phyloP scores from a whole-genome alignment of 2,797 vertebrate genomes.

The Menidia menidia region DNA sequence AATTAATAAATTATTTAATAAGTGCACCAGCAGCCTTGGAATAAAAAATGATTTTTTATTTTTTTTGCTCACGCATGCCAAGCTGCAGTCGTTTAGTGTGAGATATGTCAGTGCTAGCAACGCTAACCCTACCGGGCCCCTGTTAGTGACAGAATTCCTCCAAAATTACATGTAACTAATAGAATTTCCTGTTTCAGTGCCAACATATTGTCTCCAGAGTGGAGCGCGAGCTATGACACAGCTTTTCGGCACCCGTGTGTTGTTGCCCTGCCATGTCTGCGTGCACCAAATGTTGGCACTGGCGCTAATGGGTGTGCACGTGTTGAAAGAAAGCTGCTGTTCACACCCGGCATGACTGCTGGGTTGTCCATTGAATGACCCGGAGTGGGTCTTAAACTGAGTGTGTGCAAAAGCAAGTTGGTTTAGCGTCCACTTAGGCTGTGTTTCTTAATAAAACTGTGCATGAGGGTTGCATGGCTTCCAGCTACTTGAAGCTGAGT shows the following conservation, averaged over 20 bases:
- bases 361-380: neutral
- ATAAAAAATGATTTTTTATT: neutral
- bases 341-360: conserved; percentile 28
- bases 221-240: conserved; percentile 25
- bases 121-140: conserved; percentile 15
- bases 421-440: neutral
- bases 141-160: conserved; percentile 32
- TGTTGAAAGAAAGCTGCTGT: conserved; percentile 41
- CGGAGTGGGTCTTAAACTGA: neutral
- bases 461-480: too few species aligned
- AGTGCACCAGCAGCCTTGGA: neutral
- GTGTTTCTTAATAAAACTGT: neutral
- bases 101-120: conserved; percentile 16
- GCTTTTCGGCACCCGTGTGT: conserved; percentile 31
- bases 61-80: conserved; percentile 14
- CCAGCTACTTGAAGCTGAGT: neutral
- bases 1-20: neutral
- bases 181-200: conserved; percentile 38
- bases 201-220: conserved; percentile 40
- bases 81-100: conserved; percentile 8
- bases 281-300: conserved; percentile 22
- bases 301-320: conserved; percentile 30
- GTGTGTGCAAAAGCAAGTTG: neutral
- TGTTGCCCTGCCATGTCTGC: conserved; percentile 24
- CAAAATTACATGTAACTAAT: conserved; percentile 34